phyloP scores from a whole-genome alignment of 2,797 vertebrate species.

The Channa striata region DNA sequence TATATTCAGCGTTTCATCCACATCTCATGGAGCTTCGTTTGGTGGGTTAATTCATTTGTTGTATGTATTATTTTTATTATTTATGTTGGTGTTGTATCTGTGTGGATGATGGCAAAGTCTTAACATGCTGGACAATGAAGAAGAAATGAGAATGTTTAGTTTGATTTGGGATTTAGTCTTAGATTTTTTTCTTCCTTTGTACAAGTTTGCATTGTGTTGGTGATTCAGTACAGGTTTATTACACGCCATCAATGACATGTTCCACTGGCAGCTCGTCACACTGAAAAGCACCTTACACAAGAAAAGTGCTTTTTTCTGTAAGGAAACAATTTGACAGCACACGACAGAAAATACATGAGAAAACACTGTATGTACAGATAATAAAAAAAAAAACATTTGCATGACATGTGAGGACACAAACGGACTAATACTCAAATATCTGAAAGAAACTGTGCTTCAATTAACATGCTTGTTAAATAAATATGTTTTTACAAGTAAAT shows the following conservation, averaged over 20 bases:
- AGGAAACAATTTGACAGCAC: conserved; percentile 18
- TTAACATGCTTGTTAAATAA: not conserved
- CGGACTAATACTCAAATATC: not conserved
- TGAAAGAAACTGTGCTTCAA: conserved; percentile 13
- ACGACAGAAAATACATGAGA: conserved; percentile 16
- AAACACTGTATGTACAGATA: conserved; percentile 15
- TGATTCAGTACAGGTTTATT: not conserved
- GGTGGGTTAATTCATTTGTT: not conserved
- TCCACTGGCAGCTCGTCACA: not conserved
- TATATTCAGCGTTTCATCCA: not conserved
- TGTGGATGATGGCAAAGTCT: too few species aligned
- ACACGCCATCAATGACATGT: not conserved
- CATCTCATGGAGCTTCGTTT: not conserved
- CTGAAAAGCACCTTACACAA: not conserved
- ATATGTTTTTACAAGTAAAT: not conserved
- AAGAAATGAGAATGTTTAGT: not conserved
- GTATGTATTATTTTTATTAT: not conserved
- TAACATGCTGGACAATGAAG: not conserved
- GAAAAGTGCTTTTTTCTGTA: not conserved
- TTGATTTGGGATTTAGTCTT: not conserved
- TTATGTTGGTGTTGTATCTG: not conserved
- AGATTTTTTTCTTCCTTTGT: not conserved
- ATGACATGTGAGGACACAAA: too few species aligned
- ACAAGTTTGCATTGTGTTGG: not conserved
- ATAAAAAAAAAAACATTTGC: not conserved